Evolutionary conservation across 2,888 invertebrate species (phyloP).

Genomic region (Notocelia uddmanniana): DNA sequence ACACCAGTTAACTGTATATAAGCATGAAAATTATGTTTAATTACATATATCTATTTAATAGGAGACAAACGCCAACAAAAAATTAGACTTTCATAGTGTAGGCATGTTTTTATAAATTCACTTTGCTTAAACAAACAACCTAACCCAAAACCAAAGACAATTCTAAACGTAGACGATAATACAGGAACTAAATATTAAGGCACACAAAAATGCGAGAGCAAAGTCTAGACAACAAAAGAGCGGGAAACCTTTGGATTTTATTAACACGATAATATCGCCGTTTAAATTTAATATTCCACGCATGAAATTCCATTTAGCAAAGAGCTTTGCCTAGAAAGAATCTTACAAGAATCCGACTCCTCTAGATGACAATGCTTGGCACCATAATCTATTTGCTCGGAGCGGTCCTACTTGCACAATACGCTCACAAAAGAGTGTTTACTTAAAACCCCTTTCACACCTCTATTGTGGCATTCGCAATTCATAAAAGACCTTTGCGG

Average conservation of each 20-base stretch:
- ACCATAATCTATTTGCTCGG: slow-evolving; percentile 81
- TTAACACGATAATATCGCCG: slow-evolving; percentile 39
- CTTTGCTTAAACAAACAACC: too few species aligned
- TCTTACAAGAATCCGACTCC: slow-evolving; percentile 43
- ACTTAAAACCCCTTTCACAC: slow-evolving; percentile 83
- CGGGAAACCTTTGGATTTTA: slow-evolving; percentile 23
- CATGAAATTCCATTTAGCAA: slow-evolving; percentile 49
- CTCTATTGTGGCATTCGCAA: slow-evolving; percentile 75
- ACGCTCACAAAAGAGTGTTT: slow-evolving; percentile 81
- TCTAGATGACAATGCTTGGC: slow-evolving; percentile 66
- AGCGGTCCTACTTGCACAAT: slow-evolving; percentile 64
- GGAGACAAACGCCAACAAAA: too few species aligned
- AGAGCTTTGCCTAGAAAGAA: slow-evolving; percentile 45
- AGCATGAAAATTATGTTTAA: too few species aligned
- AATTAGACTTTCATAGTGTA: too few species aligned
- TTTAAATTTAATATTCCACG: slow-evolving; percentile 44
- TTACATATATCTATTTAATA: too few species aligned
- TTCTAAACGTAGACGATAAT: background rate
- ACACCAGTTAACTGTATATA: too few species aligned
- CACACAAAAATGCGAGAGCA: slow-evolving; percentile 26
- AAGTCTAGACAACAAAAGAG: slow-evolving; percentile 30
- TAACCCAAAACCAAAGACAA: background rate
- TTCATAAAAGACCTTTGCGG: slow-evolving; percentile 55
- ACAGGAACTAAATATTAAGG: slow-evolving; percentile 4
- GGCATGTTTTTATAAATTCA: too few species aligned